Conservation (phyloP, 1,140 invertebrate genomes). For the Cotesia typhae region DNA sequence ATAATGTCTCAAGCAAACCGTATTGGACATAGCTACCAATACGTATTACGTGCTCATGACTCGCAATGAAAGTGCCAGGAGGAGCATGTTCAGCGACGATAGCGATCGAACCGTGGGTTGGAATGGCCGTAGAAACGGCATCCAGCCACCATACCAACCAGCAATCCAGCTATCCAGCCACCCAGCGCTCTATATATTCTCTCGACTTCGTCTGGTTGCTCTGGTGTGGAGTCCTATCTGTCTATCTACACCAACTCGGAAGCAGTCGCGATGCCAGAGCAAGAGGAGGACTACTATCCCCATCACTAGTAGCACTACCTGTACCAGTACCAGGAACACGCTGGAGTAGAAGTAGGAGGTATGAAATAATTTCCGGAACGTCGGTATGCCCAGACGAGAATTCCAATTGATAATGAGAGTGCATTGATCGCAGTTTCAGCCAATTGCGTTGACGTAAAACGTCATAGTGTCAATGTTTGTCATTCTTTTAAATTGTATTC, state of each 20-base stretch:
- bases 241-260: no score
- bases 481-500: no score
- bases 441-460: slow-evolving; percentile 33
- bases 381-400: slow-evolving; percentile 40
- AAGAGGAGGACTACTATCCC: neutral
- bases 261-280: no score
- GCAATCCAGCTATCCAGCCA: no score
- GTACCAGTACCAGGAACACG: neutral
- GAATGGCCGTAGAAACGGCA: neutral
- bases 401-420: slow-evolving; percentile 35
- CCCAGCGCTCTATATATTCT: no score
- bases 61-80: slow-evolving; percentile 30
- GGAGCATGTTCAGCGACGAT: slow-evolving; percentile 26
- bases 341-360: slow-evolving; percentile 31
- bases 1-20: slow-evolving; percentile 23
- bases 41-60: slow-evolving; percentile 23
- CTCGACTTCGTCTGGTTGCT: no score
- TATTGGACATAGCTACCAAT: slow-evolving; percentile 22
- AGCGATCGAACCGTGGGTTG: slow-evolving; percentile 24
- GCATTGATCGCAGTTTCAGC: neutral
- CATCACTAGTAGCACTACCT: no score
- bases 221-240: no score
- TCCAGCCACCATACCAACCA: neutral
- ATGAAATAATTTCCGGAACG: slow-evolving; percentile 49
- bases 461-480: slow-evolving; percentile 14